phyloP scores from a whole-genome alignment of 2,113 vertebrate species.

The Cinclus mexicanus region DNA sequence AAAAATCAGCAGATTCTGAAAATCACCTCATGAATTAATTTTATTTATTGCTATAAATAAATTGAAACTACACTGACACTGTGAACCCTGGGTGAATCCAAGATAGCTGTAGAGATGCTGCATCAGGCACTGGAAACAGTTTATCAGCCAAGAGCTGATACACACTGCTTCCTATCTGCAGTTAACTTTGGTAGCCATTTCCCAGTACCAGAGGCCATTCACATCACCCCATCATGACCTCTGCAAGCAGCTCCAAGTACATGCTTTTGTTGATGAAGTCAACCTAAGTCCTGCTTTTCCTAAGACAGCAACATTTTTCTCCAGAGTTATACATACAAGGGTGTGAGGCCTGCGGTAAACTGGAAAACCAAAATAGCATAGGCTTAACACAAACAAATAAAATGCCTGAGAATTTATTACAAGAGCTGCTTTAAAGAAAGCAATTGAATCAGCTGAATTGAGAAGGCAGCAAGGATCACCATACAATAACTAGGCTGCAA shows the following conservation, averaged over 20 bases:
- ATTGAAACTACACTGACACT: background rate
- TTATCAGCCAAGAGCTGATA: background rate
- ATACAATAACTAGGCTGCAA: background rate
- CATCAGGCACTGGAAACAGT: background rate
- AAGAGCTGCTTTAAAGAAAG: background rate
- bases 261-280: background rate
- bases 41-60: background rate
- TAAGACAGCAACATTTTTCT: background rate
- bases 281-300: background rate
- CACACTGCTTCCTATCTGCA: background rate
- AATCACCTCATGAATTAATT: background rate
- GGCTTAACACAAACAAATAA: background rate
- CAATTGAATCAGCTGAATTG: background rate
- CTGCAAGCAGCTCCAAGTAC: background rate
- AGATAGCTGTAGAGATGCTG: background rate
- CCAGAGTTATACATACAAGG: background rate
- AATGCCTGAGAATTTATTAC: background rate
- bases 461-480: background rate
- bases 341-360: background rate
- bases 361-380: background rate
- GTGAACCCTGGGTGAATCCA: background rate
- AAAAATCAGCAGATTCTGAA: background rate
- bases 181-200: background rate
- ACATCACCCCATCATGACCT: background rate
- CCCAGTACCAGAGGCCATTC: background rate